Base-by-base conservation (phyloP, 2,888 invertebrate genomes). In the Panorpa germanica region DNA sequence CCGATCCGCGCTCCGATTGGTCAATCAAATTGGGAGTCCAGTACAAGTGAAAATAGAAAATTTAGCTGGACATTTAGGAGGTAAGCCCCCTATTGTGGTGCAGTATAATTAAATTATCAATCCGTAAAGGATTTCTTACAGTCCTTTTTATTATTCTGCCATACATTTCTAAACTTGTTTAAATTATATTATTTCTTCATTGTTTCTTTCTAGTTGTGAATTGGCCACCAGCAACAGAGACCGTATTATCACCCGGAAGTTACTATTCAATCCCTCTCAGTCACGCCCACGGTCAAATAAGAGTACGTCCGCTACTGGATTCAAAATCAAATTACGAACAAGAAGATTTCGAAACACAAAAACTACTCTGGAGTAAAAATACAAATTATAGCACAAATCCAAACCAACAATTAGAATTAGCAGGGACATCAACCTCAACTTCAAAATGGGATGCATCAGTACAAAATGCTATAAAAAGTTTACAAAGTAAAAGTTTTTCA, bases 1-100 rank as follows among this genome's bases (percentile, higher is more conserved):
- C 10, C 70, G 93, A 35, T 95, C 95, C 6, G 86, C 91, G 16
- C 59, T 96, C 37, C 69, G 74, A 41, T 58, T 93, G 3, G 54
- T 66, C 31, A 95, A 95, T 55, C 62, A 64, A 41, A 55, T 90
- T 41, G 67, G 72, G 29, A 72, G 77, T 41, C 50, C 68, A 1
- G 63, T 90, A 8, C 70, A 77, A 39, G 49, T 85, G 2, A 74
- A 71, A 45, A 57, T 85, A 46, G 73, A 75, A 36, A 37, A 43
- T 34, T 29, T 33, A 6, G 25, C 29, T 17, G 35, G 36, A 15
- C 34, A 40, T 31, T 29, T 40, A 17, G 39, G 35, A 5, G n/a
- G n/a, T n/a, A n/a, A n/a, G n/a, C n/a, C n/a, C n/a, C n/a, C n/a
- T n/a, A n/a, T n/a, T n/a, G n/a, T n/a, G n/a, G n/a, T n/a, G n/a